Conservation (phyloP, 2,888 invertebrate genomes). For the Opisthograptis luteolata region DNA sequence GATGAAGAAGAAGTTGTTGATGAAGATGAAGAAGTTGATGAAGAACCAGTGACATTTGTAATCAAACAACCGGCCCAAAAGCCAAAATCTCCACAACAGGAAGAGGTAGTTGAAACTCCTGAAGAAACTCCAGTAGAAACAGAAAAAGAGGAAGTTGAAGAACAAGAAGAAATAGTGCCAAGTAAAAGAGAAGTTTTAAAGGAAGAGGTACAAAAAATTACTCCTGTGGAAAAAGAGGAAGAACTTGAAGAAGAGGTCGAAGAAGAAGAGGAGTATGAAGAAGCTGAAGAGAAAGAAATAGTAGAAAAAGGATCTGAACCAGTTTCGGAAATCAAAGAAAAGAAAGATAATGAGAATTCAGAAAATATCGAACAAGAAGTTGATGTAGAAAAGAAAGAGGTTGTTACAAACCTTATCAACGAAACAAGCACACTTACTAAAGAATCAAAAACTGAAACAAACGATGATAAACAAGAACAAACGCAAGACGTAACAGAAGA, state of each 20-base stretch:
- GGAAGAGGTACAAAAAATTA: slow-evolving; percentile 17
- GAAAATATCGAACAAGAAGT: slow-evolving; percentile 21
- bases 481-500: slow-evolving; percentile 29
- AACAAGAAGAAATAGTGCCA: slow-evolving; percentile 11
- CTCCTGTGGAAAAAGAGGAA: slow-evolving; percentile 41
- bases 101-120: slow-evolving; percentile 23
- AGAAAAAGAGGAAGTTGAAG: slow-evolving; percentile 13
- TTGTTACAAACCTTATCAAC: slow-evolving; percentile 26
- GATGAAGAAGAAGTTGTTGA: slow-evolving; percentile 52
- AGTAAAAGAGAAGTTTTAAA: slow-evolving; percentile 15
- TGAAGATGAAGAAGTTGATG: slow-evolving; percentile 46
- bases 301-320: slow-evolving; percentile 4
- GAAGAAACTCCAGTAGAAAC: slow-evolving; percentile 28
- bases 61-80: slow-evolving; percentile 41
- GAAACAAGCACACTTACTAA: slow-evolving; percentile 33
- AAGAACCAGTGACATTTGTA: slow-evolving; percentile 46
- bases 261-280: slow-evolving; percentile 38
- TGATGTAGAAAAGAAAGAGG: slow-evolving; percentile 14
- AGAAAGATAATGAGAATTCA: slow-evolving; percentile 35
- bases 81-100: slow-evolving; percentile 27
- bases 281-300: slow-evolving; percentile 38
- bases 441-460: slow-evolving; percentile 26
- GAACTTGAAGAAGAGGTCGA: slow-evolving; percentile 40
- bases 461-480: slow-evolving; percentile 33
- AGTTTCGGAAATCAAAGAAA: slow-evolving; percentile 33